Evolutionary conservation across 2,888 invertebrate genomes (phyloP).

Genomic region (Fragum whitleyi): DNA sequence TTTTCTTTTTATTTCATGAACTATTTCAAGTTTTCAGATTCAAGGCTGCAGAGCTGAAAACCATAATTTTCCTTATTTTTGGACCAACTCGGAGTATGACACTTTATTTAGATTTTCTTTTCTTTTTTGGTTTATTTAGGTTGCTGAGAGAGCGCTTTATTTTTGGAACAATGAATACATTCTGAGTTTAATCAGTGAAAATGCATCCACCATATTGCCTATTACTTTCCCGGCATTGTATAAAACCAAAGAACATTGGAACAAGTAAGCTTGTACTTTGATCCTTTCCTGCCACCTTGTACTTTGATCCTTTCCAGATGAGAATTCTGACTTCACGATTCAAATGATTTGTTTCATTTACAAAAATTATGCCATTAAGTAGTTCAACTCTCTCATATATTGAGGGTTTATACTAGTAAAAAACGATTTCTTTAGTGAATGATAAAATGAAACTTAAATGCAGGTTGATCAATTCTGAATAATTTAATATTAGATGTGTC

Average conservation of each 20-base stretch:
- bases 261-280: slow-evolving; percentile 88
- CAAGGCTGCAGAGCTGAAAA: neutral
- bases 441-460: too few relatives aligned
- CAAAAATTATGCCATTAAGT: too few relatives aligned
- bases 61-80: neutral
- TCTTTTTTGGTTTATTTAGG: slow-evolving; percentile 87
- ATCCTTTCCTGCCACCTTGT: neutral
- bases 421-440: too few relatives aligned
- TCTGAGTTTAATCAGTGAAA: slow-evolving; percentile 99
- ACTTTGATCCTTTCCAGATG: too few relatives aligned
- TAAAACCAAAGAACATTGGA: slow-evolving; percentile 99
- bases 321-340: too few relatives aligned
- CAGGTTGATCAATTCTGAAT: too few relatives aligned
- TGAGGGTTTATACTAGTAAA: too few relatives aligned
- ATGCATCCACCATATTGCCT: slow-evolving; percentile 98
- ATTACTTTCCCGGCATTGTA: slow-evolving; percentile 99
- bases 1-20: neutral
- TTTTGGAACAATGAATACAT: slow-evolving; percentile 99
- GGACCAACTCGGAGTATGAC: neutral
- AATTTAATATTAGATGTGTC: too few relatives aligned
- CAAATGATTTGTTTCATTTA: too few relatives aligned
- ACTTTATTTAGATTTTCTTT: slow-evolving; percentile 29
- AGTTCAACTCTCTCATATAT: too few relatives aligned
- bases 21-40: neutral
- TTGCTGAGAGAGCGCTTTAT: slow-evolving; percentile 98